Evolutionary conservation across 2,797 vertebrate genomes (phyloP), one percentile per base, ranked within the genome.

Genomic region (Periophthalmus magnuspinnatus): DNA sequence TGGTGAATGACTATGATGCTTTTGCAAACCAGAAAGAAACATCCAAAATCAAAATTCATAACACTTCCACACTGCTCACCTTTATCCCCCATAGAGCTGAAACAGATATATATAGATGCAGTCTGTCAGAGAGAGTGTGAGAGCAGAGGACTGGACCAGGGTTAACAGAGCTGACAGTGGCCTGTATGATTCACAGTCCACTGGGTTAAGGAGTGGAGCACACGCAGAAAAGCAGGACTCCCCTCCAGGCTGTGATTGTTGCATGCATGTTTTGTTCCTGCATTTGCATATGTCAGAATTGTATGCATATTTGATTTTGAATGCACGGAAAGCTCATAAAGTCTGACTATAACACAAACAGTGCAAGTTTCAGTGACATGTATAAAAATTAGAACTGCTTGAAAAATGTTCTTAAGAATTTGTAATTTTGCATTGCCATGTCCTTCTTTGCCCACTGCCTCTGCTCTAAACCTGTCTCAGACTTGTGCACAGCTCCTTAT

Each of bases 141-240:
- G 76, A 76, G 75, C 81, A 72, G 63, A 71, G 83, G 41, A 45
- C 41, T 45, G 41, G 41, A 45, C 41, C 41, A 45, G 41, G 83
- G 88, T 89, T 88, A 84, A 86, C 71, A 58, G 80, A 79, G 81
- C 78, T 85, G 86, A 84, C 87, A 81, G 72, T 81, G 67, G 78
- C 78, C 70, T 71, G 81, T 82, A 82, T 83, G 86, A 86, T 81
- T 87, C 83, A 88, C 85, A 81, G 78, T 84, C 81, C 52, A 71
- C 83, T 81, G 78, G 84, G 70, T 87, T 88, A 81, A 81, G 76
- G 65, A 68, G 70, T 70, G 64, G 71, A 45, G 45, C 41, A 16
- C 71, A 72, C 80, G 76, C 71, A 87, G 48, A 70, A 21, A 56
- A 87, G 80, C 88, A 86, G 72, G 85, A 76, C 71, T 68, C 60